Evolutionary conservation across 2,113 vertebrate species (phyloP).

Genomic region (Stegostoma tigrinum): DNA sequence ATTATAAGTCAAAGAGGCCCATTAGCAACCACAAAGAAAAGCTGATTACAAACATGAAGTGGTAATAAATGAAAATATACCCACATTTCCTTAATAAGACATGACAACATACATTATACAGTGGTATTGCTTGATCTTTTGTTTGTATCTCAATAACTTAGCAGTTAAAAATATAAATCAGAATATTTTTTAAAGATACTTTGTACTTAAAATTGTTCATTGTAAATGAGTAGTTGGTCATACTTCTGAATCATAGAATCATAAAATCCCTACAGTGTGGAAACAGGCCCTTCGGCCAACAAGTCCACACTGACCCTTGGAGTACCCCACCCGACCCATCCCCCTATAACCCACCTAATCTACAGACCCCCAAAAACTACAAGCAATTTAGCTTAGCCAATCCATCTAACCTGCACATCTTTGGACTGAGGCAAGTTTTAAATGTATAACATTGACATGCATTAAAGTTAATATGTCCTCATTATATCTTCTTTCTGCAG

Average conservation of each 20-base stretch:
- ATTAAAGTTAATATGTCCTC: constrained; percentile 17
- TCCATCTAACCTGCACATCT: too few species aligned
- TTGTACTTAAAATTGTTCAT: background rate
- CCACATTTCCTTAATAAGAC: background rate
- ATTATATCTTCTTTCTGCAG: background rate
- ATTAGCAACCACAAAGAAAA: background rate
- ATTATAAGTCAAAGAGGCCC: background rate
- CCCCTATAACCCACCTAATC: too few species aligned
- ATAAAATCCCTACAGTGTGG: too few species aligned
- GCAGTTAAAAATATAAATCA: background rate
- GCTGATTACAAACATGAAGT: background rate
- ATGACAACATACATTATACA: background rate
- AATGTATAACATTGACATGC: background rate
- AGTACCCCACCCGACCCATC: too few species aligned
- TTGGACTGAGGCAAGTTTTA: background rate
- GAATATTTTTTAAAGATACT: background rate
- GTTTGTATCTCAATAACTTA: background rate
- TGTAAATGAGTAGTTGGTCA: background rate
- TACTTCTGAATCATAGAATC: too few species aligned
- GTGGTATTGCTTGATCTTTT: background rate
- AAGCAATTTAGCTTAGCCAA: too few species aligned
- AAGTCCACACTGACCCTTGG: too few species aligned
- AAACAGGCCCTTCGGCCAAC: too few species aligned
- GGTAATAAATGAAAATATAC: background rate
- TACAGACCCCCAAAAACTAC: too few species aligned